Evolutionary conservation across 2,888 invertebrate genomes (phyloP), one percentile per base, ranked within the genome.

Genomic region (Tipula confusa): DNA sequence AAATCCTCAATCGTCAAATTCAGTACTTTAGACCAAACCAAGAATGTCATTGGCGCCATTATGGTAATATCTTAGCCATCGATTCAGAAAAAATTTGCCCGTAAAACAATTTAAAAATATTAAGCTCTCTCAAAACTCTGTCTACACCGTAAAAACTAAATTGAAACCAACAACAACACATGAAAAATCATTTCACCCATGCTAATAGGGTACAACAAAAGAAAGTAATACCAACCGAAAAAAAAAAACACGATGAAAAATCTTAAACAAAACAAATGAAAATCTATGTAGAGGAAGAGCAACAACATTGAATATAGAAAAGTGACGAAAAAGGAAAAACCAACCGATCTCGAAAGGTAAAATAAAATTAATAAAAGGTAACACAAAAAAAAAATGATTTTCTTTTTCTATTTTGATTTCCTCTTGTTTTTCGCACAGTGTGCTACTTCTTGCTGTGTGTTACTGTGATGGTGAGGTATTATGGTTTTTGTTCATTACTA

Each of bases 351-450:
- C 9, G 7, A 64, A 64, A 64, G 64, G 64, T 64, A 64, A 64
- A 64, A 64, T 64, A 64, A 64, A 64, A 24, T 64, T 64, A 64
- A 64, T 64, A 24, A 64, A 24, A 64, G 64, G 64, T 64, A 64
- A 64, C 24, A 64, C n/a, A n/a, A n/a, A n/a, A n/a, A n/a, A n/a
- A n/a, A n/a, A 64, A 64, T 24, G 24, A 24, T 43, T 43, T 43
- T 43, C 43, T 43, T 31, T 31, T 31, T 31, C n/a, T n/a, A 33
- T 38, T 38, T 38, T 38, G 1, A 3, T n/a, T 38, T 38, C 13
- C 3, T 64, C 43, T 24, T 64, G 1, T 64, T 64, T 64, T 64
- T 24, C 3, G 11, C 9, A 24, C 64, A 24, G 24, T 64, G 64
- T 64, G 43, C 43, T 15, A 7, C 33, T n/a, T n/a, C n/a, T n/a